Evolutionary conservation across 2,888 invertebrate species (phyloP).

Genomic region (Patella ulyssiponensis): DNA sequence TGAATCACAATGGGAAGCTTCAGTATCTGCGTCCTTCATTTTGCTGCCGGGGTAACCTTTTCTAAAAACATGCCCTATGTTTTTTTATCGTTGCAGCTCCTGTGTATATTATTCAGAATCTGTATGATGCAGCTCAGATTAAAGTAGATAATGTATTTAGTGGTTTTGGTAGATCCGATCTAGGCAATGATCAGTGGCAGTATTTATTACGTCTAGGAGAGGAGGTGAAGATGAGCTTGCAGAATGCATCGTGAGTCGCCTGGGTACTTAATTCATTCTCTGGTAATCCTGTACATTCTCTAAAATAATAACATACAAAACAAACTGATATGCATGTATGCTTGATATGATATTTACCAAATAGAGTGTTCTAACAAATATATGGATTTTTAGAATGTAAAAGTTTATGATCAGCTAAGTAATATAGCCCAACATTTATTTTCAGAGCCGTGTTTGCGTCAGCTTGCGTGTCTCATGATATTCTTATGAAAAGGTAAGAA

Average conservation of each 20-base stretch:
- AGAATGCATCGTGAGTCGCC: conserved; percentile 81
- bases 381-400: too few species aligned
- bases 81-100: conserved; percentile 77
- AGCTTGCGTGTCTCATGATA: conserved; percentile 92
- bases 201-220: conserved; percentile 92
- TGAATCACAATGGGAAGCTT: too few species aligned
- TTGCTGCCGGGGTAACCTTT: too few species aligned
- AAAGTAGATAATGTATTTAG: conserved; percentile 86
- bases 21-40: too few species aligned
- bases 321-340: too few species aligned
- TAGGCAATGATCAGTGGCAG: conserved; percentile 92
- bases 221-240: conserved; percentile 84
- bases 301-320: background rate
- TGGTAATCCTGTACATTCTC: background rate
- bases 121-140: conserved; percentile 95
- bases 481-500: conserved; percentile 80
- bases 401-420: too few species aligned
- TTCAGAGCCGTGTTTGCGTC: conserved; percentile 88
- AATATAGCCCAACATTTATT: conserved; percentile 23
- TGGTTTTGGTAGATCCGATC: conserved; percentile 77
- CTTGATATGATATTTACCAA: too few species aligned
- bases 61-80: too few species aligned
- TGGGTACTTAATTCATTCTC: background rate
- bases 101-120: conserved; percentile 93
- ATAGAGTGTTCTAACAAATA: too few species aligned